A percentile compares a stretch with the other conserved stretches of the same genome.
Conservation (phyloP, 1,140 invertebrate genomes). For the Maconellicoccus hirsutus region DNA sequence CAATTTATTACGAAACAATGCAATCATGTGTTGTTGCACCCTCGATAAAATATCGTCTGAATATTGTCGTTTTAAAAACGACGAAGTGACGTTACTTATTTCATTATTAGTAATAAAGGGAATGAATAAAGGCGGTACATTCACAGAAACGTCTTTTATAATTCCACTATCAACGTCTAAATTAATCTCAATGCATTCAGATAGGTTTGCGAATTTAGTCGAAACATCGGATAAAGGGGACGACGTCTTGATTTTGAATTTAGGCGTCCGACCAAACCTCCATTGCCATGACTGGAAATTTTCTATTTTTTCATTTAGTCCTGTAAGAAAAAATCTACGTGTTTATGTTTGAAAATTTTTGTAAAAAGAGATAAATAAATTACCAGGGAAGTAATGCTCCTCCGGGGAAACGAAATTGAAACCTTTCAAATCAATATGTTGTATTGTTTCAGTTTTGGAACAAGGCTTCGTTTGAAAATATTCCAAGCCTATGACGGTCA, state of each 20-base stretch:
- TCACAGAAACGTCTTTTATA: conserved; percentile 14
- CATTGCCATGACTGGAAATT: conserved; percentile 72
- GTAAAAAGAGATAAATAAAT: conserved; percentile 16
- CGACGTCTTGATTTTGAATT: conserved; percentile 49
- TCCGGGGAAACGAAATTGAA: conserved; percentile 77
- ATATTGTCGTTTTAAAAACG: not conserved
- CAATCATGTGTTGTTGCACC: not conserved
- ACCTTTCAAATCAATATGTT: conserved; percentile 45
- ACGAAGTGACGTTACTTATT: not conserved
- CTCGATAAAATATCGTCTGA: not conserved
- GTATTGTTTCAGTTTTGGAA: conserved; percentile 51
- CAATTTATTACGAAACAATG: not conserved
- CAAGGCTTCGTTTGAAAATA: conserved; percentile 59
- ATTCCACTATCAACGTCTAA: conserved; percentile 23
- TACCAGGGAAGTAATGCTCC: conserved; percentile 75
- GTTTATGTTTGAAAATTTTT: not conserved
- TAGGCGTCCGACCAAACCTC: conserved; percentile 77
- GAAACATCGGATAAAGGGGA: conserved; percentile 21
- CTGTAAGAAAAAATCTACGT: conserved; percentile 39
- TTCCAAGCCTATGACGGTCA: conserved; percentile 65
- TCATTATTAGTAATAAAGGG: not conserved
- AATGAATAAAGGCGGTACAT: not conserved
- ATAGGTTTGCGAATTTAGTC: not conserved
- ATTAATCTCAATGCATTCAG: not conserved
- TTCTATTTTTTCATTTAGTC: conserved; percentile 48